phyloP scores from a whole-genome alignment of 2,113 vertebrate genomes.

The Gavia stellata region DNA sequence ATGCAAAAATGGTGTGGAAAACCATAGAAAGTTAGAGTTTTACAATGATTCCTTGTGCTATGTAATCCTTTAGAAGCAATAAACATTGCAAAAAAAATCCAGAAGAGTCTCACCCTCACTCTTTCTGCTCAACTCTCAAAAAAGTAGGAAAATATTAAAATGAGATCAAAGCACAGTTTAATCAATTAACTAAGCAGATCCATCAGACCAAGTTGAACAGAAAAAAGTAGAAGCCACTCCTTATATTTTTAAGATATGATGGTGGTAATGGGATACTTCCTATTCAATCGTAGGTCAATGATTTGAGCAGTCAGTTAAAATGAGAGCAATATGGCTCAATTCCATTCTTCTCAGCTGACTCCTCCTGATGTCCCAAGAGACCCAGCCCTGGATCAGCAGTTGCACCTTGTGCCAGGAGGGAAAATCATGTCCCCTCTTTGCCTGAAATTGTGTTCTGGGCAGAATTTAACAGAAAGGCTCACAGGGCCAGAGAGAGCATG shows the following conservation, averaged over 20 bases:
- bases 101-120: neutral
- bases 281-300: neutral
- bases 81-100: neutral
- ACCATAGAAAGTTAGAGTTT: neutral
- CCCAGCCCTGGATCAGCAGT: neutral
- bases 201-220: neutral
- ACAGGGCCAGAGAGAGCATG: neutral
- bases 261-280: neutral
- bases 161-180: neutral
- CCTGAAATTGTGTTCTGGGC: neutral
- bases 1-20: neutral
- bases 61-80: neutral
- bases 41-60: neutral
- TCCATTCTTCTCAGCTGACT: rapidly evolving
- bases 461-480: neutral
- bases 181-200: neutral
- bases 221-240: neutral
- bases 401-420: rapidly evolving
- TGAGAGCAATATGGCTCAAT: neutral
- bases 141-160: neutral
- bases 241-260: neutral
- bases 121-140: neutral
- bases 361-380: neutral
- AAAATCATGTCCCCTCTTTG: neutral
- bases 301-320: neutral